Percentiles rank a stretch among this genome's conserved stretches.
Conservation (phyloP, 2,888 invertebrate species). For the Cheilosia grossa region DNA sequence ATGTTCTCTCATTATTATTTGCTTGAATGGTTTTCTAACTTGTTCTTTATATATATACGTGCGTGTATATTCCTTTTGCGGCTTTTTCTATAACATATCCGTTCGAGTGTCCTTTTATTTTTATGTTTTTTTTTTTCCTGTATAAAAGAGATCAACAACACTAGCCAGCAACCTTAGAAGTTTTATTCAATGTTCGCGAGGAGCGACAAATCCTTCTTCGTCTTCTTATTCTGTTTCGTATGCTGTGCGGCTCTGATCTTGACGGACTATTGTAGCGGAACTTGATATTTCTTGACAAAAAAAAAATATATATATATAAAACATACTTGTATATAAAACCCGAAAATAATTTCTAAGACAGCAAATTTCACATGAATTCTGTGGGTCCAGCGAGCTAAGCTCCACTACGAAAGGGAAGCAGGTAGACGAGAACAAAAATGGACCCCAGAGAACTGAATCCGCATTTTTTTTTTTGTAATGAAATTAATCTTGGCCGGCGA, state of each 20-base stretch:
- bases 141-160: neutral
- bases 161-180: slow-evolving; percentile 46
- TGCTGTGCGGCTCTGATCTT: slow-evolving; percentile 48
- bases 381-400: slow-evolving; percentile 58
- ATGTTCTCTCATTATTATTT: slow-evolving; percentile 61
- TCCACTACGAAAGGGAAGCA: slow-evolving; percentile 52
- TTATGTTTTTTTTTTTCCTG: neutral
- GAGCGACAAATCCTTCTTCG: slow-evolving; percentile 60
- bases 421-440: slow-evolving; percentile 53
- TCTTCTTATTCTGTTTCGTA: slow-evolving; percentile 32
- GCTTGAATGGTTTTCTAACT: slow-evolving; percentile 61
- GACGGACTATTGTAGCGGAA: slow-evolving; percentile 74
- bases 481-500: slow-evolving; percentile 62
- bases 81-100: slow-evolving; percentile 60
- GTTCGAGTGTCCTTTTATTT: slow-evolving; percentile 71
- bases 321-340: slow-evolving; percentile 5
- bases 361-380: slow-evolving; percentile 69
- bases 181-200: slow-evolving; percentile 55
- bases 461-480: slow-evolving; percentile 14
- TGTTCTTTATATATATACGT: slow-evolving; percentile 38
- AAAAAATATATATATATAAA: neutral
- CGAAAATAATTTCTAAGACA: slow-evolving; percentile 65
- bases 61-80: slow-evolving; percentile 20
- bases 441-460: slow-evolving; percentile 32
- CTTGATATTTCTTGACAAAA: slow-evolving; percentile 71